Evolutionary conservation across 2,888 invertebrate species (phyloP).

Genomic region (Dinocampus coccinellae): DNA sequence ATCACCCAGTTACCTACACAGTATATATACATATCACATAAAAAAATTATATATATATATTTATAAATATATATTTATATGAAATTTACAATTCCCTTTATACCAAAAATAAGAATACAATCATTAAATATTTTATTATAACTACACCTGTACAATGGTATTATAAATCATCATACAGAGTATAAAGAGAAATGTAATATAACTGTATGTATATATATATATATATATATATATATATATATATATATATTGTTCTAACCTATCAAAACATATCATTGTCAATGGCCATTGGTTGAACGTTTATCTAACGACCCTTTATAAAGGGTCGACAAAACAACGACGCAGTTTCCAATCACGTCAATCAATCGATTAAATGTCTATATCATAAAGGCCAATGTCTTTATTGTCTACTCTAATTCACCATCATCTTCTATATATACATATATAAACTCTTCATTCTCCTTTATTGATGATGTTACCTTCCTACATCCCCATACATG

Average conservation of each 20-base stretch:
- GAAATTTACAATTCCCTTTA: background rate
- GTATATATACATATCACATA: too few relatives aligned
- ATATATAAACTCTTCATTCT: background rate
- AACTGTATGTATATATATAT: too few relatives aligned
- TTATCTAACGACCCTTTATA: background rate
- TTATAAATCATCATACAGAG: background rate
- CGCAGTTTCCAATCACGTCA: conserved; percentile 3
- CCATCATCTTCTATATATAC: background rate
- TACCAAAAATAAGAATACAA: background rate
- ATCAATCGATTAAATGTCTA: conserved; percentile 19
- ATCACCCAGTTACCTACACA: background rate
- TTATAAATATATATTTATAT: too few relatives aligned
- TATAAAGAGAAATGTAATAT: too few relatives aligned
- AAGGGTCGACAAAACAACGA: background rate
- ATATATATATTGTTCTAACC: background rate
- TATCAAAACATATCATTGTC: background rate
- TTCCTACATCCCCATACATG: background rate
- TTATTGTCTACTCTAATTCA: background rate
- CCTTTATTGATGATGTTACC: background rate
- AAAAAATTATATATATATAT: too few relatives aligned
- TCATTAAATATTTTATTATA: background rate
- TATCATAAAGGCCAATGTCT: conserved; percentile 11
- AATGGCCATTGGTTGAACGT: background rate
- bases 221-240: too few relatives aligned
- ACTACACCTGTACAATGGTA: background rate